Percentiles rank a stretch among this genome's conserved stretches.
These are phyloP conservation scores for Oscheius myriophilus DNA, from an alignment of 2,888 invertebrate genomes.

Conservation along the genomic window DNA sequence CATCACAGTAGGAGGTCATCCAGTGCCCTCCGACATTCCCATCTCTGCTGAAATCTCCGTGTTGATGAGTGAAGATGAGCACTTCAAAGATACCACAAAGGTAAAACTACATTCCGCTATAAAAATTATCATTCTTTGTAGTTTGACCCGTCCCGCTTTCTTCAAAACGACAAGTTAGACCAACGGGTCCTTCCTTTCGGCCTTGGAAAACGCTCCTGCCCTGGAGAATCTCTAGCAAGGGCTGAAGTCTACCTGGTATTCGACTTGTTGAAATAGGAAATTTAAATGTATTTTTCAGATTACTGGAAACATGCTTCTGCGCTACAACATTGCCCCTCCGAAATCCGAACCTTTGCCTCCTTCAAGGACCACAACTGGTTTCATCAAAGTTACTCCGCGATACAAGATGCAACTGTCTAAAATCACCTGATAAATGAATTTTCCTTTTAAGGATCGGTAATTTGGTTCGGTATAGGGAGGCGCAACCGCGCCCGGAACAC, in stretches of 20 bases:
- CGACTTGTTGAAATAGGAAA: neutral
- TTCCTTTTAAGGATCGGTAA: no score
- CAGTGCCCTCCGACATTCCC: conserved; percentile 30
- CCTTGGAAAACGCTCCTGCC: conserved; percentile 43
- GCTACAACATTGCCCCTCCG: conserved; percentile 30
- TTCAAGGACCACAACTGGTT: no score
- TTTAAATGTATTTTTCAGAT: conserved; percentile 29
- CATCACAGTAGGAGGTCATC: conserved; percentile 32
- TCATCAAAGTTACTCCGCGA: no score
- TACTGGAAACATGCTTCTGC: conserved; percentile 39
- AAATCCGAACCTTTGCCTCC: no score
- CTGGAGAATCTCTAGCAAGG: conserved; percentile 43
- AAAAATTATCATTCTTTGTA: neutral
- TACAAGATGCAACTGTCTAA: no score
- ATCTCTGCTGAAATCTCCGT: conserved; percentile 38
- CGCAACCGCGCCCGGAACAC: no score
- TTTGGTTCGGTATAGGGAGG: no score
- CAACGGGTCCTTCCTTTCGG: conserved; percentile 43
- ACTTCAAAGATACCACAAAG: conserved; percentile 28
- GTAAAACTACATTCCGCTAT: no score
- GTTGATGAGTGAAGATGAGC: conserved; percentile 38
- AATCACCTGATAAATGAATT: no score
- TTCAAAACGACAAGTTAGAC: conserved; percentile 28
- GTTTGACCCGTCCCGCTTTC: conserved; percentile 29
- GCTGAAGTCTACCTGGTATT: conserved; percentile 45